Evolutionary conservation across 2,888 invertebrate species (phyloP).

Genomic region (Ecliptopera silaceata): DNA sequence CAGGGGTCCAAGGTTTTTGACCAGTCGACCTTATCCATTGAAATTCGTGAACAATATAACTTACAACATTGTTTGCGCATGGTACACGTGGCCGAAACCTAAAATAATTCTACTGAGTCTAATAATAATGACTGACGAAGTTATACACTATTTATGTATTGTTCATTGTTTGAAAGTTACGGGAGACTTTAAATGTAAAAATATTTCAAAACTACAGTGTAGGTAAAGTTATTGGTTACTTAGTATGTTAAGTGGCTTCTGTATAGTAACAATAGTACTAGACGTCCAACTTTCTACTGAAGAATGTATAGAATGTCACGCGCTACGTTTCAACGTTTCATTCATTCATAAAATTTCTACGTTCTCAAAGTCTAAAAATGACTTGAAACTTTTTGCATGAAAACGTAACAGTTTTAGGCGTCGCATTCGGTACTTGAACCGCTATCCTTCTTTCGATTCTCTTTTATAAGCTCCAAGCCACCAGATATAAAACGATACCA

Average conservation of each 20-base stretch:
- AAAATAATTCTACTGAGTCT: no score
- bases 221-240: neutral
- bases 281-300: slow-evolving; percentile 15
- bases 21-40: slow-evolving; percentile 11
- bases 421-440: neutral
- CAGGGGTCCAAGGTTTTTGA: slow-evolving; percentile 9
- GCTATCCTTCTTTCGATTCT: neutral
- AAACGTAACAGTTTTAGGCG: neutral
- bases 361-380: neutral
- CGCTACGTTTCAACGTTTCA: slow-evolving; percentile 14
- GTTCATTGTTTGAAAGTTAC: no score
- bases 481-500: slow-evolving; percentile 11
- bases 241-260: neutral
- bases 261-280: neutral
- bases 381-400: neutral
- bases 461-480: slow-evolving; percentile 5
- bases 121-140: no score
- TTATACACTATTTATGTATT: no score
- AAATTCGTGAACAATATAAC: slow-evolving; percentile 2
- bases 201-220: neutral
- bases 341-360: slow-evolving; percentile 17
- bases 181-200: neutral
- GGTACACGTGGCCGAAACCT: no score
- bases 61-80: neutral
- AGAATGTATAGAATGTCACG: slow-evolving; percentile 3